Evolutionary conservation across 2,888 invertebrate species (phyloP).

Genomic region (Noctua janthe): DNA sequence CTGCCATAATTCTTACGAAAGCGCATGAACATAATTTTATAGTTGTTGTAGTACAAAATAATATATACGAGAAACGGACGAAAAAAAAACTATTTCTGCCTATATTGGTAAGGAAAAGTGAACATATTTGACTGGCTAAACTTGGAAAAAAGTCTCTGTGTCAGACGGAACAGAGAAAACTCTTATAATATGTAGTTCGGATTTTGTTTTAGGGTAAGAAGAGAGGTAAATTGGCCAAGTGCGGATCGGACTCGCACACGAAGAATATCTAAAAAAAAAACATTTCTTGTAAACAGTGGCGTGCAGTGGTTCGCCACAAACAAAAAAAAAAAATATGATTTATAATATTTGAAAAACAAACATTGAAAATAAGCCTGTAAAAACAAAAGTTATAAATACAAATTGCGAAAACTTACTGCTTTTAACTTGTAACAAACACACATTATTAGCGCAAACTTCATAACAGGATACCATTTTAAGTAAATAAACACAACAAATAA

Average conservation of each 20-base stretch:
- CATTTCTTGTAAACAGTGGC: neutral
- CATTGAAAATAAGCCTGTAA: no score
- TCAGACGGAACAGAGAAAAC: neutral
- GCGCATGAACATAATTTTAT: neutral
- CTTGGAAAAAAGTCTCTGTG: neutral
- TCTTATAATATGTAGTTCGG: neutral
- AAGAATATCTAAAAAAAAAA: neutral
- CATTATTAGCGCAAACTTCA: no score
- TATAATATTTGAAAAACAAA: no score
- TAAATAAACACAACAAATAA: no score
- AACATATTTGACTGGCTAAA: neutral
- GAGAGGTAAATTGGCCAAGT: neutral
- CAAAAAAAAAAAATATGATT: no score
- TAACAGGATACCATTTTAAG: no score
- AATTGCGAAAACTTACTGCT: no score
- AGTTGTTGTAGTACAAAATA: neutral
- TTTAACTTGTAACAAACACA: no score
- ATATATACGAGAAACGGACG: neutral
- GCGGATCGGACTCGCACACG: neutral
- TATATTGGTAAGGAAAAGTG: neutral
- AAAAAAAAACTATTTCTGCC: neutral
- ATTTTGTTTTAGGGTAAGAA: neutral
- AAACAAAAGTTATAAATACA: no score
- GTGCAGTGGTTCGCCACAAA: no score
- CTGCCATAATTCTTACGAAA: constrained; percentile 6